phyloP scores from a whole-genome alignment of 2,797 vertebrate genomes.

The Tamandua tetradactyla region DNA sequence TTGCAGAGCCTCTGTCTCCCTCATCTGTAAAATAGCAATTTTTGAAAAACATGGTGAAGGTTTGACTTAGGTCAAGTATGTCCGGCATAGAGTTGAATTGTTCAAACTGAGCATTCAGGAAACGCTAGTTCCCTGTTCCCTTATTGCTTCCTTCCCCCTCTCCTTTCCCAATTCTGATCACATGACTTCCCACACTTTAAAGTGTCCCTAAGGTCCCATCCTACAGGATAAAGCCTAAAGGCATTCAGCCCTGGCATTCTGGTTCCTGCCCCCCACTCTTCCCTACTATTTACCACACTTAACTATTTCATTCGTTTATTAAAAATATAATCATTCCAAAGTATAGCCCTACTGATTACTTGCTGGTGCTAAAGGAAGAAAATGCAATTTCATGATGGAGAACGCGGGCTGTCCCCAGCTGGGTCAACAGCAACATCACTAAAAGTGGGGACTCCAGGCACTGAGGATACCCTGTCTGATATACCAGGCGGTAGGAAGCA shows the following conservation, averaged over 20 bases:
- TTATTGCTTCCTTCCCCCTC: not conserved
- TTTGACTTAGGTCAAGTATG: not conserved
- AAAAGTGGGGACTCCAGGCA: not conserved
- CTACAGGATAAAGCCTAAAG: not conserved
- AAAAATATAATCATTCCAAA: not conserved
- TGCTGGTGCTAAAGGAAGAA: not conserved
- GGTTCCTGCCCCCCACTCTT: not conserved
- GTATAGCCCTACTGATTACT: not conserved
- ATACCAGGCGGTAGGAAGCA: not conserved
- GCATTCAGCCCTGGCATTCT: not conserved
- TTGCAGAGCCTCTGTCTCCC: not conserved
- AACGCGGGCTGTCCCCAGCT: not conserved
- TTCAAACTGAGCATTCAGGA: not conserved
- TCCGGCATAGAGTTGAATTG: not conserved
- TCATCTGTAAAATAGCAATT: not conserved
- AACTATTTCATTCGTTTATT: not conserved
- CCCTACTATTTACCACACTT: not conserved
- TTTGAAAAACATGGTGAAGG: not conserved
- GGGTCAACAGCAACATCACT: not conserved
- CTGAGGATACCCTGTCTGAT: accelerated
- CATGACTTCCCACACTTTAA: not conserved
- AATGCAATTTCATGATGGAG: not conserved
- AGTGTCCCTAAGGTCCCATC: not conserved
- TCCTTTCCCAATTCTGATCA: not conserved
- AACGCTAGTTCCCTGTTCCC: not conserved